Percentiles rank a stretch among this genome's conserved stretches.
Evolutionary conservation across 2,888 invertebrate species (phyloP).

Genomic region (Conops quadrifasciatus): DNA sequence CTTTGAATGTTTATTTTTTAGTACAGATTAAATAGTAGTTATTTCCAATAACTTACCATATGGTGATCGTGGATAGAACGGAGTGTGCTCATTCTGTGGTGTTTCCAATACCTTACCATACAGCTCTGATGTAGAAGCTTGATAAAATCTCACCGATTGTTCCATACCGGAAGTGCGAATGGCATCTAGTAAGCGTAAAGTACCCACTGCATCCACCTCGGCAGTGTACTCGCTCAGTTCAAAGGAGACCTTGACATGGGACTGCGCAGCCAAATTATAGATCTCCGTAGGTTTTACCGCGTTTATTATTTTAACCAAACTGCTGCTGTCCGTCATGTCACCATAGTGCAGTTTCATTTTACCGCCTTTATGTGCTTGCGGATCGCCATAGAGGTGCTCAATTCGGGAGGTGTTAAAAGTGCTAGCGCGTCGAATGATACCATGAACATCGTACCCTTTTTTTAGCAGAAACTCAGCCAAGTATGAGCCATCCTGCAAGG

Average conservation of each 20-base stretch:
- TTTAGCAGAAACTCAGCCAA: conserved; percentile 90
- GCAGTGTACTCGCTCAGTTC: conserved; percentile 99
- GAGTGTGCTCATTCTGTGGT: conserved; percentile 93
- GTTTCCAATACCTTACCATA: conserved; percentile 93
- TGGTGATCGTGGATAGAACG: conserved; percentile 95
- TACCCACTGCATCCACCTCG: conserved; percentile 96
- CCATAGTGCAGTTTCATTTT: conserved; percentile 96
- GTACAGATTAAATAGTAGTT: too few relatives aligned
- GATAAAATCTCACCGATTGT: conserved; percentile 85
- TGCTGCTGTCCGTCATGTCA: conserved; percentile 97
- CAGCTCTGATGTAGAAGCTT: conserved; percentile 94
- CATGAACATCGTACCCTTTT: conserved; percentile 95
- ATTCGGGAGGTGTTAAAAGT: conserved; percentile 97
- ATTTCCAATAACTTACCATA: conserved; percentile 81
- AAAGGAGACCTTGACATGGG: conserved; percentile 99
- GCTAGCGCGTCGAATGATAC: conserved; percentile 92
- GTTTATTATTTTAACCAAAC: conserved; percentile 84
- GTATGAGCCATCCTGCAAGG: conserved; percentile 92
- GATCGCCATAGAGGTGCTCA: conserved; percentile 93
- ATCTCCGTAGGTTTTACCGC: conserved; percentile 83
- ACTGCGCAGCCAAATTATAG: conserved; percentile 98
- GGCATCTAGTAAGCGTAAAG: conserved; percentile 88
- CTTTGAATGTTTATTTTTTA: conserved; percentile 65
- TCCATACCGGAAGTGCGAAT: conserved; percentile 88
- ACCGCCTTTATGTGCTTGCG: conserved; percentile 86